phyloP scores from a whole-genome alignment of 2,888 invertebrate genomes.

The Pristionchus japonicus region DNA sequence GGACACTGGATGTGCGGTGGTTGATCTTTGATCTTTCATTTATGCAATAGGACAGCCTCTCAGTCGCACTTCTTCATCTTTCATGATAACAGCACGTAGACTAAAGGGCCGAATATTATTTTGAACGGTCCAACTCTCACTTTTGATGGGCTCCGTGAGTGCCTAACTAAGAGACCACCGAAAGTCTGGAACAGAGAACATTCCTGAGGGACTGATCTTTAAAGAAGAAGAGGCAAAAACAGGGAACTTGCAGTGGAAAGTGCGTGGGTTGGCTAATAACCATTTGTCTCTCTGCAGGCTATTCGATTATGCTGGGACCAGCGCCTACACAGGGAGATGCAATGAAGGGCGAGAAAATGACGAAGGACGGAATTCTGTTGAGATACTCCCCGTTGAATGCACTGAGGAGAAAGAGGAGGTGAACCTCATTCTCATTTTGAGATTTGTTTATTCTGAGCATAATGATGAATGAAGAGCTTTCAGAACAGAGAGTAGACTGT shows the following conservation, averaged over 20 bases:
- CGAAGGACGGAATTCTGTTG: constrained; percentile 16
- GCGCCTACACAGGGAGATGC: not conserved
- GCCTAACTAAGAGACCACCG: not conserved
- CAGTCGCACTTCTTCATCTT: not conserved
- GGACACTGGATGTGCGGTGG: constrained; percentile 36
- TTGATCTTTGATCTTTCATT: not conserved
- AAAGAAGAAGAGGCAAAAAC: not conserved
- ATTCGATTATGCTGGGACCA: constrained; percentile 34
- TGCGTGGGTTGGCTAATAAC: not conserved
- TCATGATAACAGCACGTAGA: too few species aligned
- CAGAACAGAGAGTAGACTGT: too few species aligned
- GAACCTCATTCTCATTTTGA: too few species aligned
- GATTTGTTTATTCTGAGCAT: too few species aligned
- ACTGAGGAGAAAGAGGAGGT: constrained; percentile 38
- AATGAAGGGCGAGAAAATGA: not conserved
- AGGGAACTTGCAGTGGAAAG: not conserved
- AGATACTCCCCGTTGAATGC: constrained; percentile 31
- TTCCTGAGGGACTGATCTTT: not conserved
- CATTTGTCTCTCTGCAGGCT: not conserved
- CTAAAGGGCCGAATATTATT: too few species aligned
- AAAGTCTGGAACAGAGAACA: not conserved
- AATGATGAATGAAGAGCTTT: too few species aligned
- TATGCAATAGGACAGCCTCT: not conserved
- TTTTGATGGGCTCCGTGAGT: not conserved
- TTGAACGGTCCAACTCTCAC: not conserved